These are phyloP conservation scores for Venusia cambrica DNA, from an alignment of 2,888 invertebrate species.

Conservation along the genomic window DNA sequence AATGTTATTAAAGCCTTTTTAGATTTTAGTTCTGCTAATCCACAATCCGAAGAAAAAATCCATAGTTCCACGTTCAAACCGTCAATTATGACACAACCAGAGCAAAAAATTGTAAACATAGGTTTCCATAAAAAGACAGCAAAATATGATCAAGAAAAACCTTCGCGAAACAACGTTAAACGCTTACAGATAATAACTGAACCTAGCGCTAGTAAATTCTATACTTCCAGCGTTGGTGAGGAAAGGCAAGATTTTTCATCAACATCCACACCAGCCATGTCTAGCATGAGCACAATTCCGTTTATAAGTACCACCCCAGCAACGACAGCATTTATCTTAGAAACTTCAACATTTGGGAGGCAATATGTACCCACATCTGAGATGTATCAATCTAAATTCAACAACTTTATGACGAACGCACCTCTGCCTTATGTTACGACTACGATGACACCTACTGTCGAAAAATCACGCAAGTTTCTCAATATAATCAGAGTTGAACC, in stretches of 20 bases:
- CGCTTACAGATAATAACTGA: slow-evolving; percentile 64
- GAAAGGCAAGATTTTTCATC: slow-evolving; percentile 42
- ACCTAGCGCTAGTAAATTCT: slow-evolving; percentile 39
- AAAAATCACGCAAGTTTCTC: slow-evolving; percentile 52
- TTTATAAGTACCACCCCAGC: slow-evolving; percentile 35
- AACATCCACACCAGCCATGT: slow-evolving; percentile 41
- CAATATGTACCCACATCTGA: slow-evolving; percentile 38
- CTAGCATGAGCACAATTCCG: slow-evolving; percentile 42
- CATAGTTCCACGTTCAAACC: slow-evolving; percentile 38
- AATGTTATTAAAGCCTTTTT: slow-evolving; percentile 66
- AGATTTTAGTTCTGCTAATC: slow-evolving; percentile 45
- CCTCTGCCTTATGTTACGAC: slow-evolving; percentile 32
- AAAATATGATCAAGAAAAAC: slow-evolving; percentile 53
- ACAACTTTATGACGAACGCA: slow-evolving; percentile 43
- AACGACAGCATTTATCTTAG: slow-evolving; percentile 41
- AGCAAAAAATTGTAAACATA: slow-evolving; percentile 60
- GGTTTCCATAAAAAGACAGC: slow-evolving; percentile 60
- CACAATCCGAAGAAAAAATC: slow-evolving; percentile 32
- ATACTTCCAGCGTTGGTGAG: slow-evolving; percentile 37
- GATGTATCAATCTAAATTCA: slow-evolving; percentile 53
- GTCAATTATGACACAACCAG: slow-evolving; percentile 26
- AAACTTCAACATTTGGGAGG: slow-evolving; percentile 43
- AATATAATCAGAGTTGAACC: slow-evolving; percentile 45
- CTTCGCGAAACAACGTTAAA: slow-evolving; percentile 48
- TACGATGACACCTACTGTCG: slow-evolving; percentile 23